A percentile compares a stretch with the other conserved stretches of the same genome.
These are phyloP conservation scores for Oscheius onirici DNA, from an alignment of 2,888 invertebrate genomes.

Conservation along the genomic window DNA sequence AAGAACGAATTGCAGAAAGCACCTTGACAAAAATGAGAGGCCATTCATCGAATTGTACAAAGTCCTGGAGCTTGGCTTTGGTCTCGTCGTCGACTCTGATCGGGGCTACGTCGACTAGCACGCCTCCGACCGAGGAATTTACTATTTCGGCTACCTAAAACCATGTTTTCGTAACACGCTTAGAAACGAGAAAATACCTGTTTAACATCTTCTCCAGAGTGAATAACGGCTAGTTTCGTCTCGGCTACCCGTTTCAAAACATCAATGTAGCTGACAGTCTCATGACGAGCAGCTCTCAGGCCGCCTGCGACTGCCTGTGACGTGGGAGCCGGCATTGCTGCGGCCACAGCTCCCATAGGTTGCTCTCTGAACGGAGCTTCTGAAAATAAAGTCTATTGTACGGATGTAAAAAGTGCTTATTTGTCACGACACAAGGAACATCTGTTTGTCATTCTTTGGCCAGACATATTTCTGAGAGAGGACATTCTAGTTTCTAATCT, in stretches of 20 bases:
- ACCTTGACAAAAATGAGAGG: conserved; percentile 52
- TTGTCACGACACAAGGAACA: not conserved
- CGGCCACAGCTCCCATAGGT: conserved; percentile 46
- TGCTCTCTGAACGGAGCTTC: conserved; percentile 7
- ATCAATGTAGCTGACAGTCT: conserved; percentile 29
- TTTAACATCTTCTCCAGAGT: conserved; percentile 33
- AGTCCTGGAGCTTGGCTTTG: conserved; percentile 36
- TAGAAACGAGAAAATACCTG: not conserved
- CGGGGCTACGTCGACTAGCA: conserved; percentile 13
- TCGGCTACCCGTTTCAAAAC: conserved; percentile 37
- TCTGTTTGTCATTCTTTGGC: not conserved
- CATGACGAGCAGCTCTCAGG: conserved; percentile 8
- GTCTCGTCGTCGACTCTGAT: conserved; percentile 34
- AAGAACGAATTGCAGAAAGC: conserved; percentile 27
- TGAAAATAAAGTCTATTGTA: not conserved
- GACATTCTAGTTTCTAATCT: not conserved
- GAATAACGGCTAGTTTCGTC: conserved; percentile 45
- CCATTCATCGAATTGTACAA: conserved; percentile 40
- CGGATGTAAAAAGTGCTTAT: not conserved
- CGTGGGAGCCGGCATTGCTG: conserved; percentile 44
- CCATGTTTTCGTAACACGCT: not conserved
- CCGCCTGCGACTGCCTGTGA: not conserved
- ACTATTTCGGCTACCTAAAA: conserved; percentile 6
- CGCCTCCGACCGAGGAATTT: conserved; percentile 3
- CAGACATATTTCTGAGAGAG: not conserved